Evolutionary conservation across 1,140 invertebrate species (phyloP).

Genomic region (Zophobas morio): DNA sequence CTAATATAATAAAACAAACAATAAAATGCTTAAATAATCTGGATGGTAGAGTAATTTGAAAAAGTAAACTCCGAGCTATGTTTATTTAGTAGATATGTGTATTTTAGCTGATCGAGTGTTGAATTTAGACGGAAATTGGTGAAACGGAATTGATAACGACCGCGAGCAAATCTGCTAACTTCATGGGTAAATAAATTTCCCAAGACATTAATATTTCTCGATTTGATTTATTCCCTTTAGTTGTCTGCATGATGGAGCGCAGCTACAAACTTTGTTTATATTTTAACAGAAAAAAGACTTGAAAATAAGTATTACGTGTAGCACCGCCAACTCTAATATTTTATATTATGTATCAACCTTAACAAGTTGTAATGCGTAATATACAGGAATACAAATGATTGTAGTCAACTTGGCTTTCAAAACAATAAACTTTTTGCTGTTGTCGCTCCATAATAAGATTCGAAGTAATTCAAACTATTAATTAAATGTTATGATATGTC

Average conservation of each 20-base stretch:
- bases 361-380: too few species aligned
- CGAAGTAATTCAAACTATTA: too few species aligned
- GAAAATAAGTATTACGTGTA: conserved; percentile 1
- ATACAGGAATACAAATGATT: too few species aligned
- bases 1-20: conserved; percentile 41
- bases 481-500: too few species aligned
- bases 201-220: conserved; percentile 47
- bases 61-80: conserved; percentile 30
- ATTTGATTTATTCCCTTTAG: conserved; percentile 47
- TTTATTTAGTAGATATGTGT: conserved; percentile 42
- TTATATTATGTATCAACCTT: too few species aligned
- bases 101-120: conserved; percentile 42
- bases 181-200: conserved; percentile 47
- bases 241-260: conserved; percentile 43
- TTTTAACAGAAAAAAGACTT: conserved; percentile 22
- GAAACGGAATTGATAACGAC: conserved; percentile 43
- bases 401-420: too few species aligned
- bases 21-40: conserved; percentile 36
- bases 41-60: conserved; percentile 35
- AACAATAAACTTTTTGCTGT: too few species aligned
- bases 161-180: conserved; percentile 46
- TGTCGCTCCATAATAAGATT: too few species aligned
- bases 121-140: conserved; percentile 41
- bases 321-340: background rate
- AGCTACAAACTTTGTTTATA: conserved; percentile 32